Percentiles rank a stretch among this genome's conserved stretches.
Evolutionary conservation across 2,113 vertebrate species (phyloP).

Genomic region (Sitta europaea): DNA sequence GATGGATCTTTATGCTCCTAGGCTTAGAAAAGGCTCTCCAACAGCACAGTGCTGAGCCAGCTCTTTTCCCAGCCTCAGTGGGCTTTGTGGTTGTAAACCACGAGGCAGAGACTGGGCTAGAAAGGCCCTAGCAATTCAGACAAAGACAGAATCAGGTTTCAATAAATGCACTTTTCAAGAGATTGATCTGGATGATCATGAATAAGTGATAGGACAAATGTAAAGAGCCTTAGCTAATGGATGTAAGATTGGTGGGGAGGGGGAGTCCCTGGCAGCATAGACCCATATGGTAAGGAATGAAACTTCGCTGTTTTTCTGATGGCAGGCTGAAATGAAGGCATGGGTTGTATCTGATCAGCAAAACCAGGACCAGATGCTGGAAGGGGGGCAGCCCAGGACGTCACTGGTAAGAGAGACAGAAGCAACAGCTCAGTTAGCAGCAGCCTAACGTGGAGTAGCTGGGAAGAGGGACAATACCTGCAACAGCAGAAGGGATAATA

Average conservation of each 20-base stretch:
- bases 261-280: background rate
- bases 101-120: background rate
- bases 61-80: background rate
- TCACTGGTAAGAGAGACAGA: background rate
- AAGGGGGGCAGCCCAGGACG: background rate
- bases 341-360: background rate
- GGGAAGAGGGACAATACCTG: background rate
- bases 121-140: background rate
- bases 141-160: conserved; percentile 54
- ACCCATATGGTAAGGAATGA: background rate
- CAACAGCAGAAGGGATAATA: background rate
- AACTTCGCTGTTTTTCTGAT: conserved; percentile 3
- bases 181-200: conserved; percentile 64
- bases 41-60: background rate
- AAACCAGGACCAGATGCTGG: background rate
- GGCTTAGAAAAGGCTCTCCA: background rate
- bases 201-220: conserved; percentile 64
- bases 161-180: conserved; percentile 60
- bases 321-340: background rate
- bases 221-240: conserved; percentile 63
- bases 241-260: background rate
- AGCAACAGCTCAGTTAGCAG: background rate
- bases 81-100: conserved; percentile 7
- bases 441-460: background rate
- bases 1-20: background rate